Evolutionary conservation across 2,113 vertebrate genomes (phyloP).

Genomic region (Phainopepla nitens): DNA sequence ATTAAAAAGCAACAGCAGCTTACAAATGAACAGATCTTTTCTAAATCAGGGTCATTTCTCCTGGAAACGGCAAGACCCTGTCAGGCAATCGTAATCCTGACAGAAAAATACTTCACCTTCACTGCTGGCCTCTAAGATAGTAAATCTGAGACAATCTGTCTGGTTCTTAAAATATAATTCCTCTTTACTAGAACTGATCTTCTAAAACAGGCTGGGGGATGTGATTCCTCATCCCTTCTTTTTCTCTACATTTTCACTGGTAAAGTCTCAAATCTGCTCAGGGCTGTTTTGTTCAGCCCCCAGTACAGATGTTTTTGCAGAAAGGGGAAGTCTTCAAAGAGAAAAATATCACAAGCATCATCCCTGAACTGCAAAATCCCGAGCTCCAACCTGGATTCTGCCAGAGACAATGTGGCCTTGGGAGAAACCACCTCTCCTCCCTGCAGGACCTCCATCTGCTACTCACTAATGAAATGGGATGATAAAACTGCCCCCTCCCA

Average conservation of each 20-base stretch:
- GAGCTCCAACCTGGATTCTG: neutral
- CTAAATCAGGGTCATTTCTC: neutral
- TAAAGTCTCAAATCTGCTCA: neutral
- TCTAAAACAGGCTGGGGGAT: neutral
- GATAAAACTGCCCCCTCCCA: neutral
- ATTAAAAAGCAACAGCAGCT: conserved; percentile 10
- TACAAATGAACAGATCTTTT: neutral
- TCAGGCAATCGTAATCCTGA: conserved; percentile 31
- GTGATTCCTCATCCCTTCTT: neutral
- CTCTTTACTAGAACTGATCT: conserved; percentile 26
- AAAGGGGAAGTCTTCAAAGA: neutral
- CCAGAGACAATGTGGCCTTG: neutral
- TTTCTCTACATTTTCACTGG: neutral
- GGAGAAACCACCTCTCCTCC: neutral
- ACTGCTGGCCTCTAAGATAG: neutral
- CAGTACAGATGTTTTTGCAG: neutral
- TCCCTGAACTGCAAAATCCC: neutral
- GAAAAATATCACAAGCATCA: neutral
- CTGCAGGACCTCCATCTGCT: conserved; percentile 27
- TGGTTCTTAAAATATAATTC: conserved; percentile 14
- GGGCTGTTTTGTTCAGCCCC: neutral
- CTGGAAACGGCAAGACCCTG: neutral
- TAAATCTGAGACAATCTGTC: conserved; percentile 43
- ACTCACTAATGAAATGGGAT: neutral
- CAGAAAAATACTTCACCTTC: conserved; percentile 12